Percentiles rank a stretch among this genome's conserved stretches.
Evolutionary conservation across 2,797 vertebrate species (phyloP).

Genomic region (Pogonophryne albipinna): DNA sequence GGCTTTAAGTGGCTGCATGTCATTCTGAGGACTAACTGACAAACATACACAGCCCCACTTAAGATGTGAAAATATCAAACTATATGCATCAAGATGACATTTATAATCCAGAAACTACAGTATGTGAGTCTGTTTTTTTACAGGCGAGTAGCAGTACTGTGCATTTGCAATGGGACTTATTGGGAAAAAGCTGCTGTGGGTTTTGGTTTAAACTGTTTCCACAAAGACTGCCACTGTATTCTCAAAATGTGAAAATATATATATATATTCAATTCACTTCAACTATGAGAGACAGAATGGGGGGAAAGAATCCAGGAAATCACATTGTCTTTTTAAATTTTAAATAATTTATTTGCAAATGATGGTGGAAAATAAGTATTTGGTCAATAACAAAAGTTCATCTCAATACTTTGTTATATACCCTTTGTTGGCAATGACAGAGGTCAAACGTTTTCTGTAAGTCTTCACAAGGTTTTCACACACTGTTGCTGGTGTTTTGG

Average conservation of each 20-base stretch:
- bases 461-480: too few species aligned
- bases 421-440: too few species aligned
- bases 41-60: constrained; percentile 62
- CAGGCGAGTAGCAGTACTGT: not conserved
- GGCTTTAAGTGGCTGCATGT: constrained; percentile 71
- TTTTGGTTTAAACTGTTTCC: not conserved
- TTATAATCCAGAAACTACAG: constrained; percentile 30
- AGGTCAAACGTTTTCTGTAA: too few species aligned
- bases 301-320: too few species aligned
- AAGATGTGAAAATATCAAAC: constrained; percentile 37
- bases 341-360: too few species aligned
- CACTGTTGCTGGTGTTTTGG: too few species aligned
- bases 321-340: too few species aligned
- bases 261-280: too few species aligned
- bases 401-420: too few species aligned
- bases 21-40: constrained; percentile 68
- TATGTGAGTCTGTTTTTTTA: not conserved
- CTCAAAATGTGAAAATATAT: not conserved
- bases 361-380: too few species aligned
- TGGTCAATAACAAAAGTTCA: too few species aligned
- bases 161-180: constrained; percentile 18
- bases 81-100: constrained; percentile 34
- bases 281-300: too few species aligned
- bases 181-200: constrained; percentile 14
- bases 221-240: constrained; percentile 47